Evolutionary conservation across 1,140 invertebrate genomes (phyloP).

Genomic region (Condylostylus longicornis): DNA sequence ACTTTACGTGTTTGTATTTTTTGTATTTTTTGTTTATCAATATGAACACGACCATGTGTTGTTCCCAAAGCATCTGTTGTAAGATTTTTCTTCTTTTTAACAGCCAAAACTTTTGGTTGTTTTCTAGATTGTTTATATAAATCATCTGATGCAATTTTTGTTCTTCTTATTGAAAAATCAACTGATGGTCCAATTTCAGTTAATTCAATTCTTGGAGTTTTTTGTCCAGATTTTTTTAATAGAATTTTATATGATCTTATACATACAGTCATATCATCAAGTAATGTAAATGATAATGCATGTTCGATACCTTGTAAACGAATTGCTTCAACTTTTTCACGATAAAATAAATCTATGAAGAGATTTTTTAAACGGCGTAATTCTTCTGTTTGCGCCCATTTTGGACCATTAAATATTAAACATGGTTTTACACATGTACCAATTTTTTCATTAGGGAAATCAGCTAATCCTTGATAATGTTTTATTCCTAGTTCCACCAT

Average conservation of each 20-base stretch:
- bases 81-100: conserved; percentile 83
- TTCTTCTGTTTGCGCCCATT: conserved; percentile 71
- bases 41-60: conserved; percentile 80
- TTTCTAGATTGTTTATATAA: conserved; percentile 76
- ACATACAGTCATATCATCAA: conserved; percentile 59
- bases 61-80: conserved; percentile 73
- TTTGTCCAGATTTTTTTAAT: conserved; percentile 81
- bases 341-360: conserved; percentile 84
- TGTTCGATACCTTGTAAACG: conserved; percentile 86
- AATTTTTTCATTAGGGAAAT: conserved; percentile 70
- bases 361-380: conserved; percentile 74
- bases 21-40: conserved; percentile 75
- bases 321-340: conserved; percentile 63
- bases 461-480: conserved; percentile 58
- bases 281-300: conserved; percentile 73
- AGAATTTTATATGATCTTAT: conserved; percentile 79
- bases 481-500: conserved; percentile 93
- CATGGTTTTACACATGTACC: conserved; percentile 76
- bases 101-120: conserved; percentile 67
- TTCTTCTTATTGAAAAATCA: conserved; percentile 71
- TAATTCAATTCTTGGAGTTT: conserved; percentile 77
- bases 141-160: conserved; percentile 78
- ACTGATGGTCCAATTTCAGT: conserved; percentile 71
- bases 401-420: conserved; percentile 82
- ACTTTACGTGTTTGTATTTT: conserved; percentile 85